Base-by-base conservation (phyloP, 2,888 invertebrate species). In the Eutolmus rufibarbis region DNA sequence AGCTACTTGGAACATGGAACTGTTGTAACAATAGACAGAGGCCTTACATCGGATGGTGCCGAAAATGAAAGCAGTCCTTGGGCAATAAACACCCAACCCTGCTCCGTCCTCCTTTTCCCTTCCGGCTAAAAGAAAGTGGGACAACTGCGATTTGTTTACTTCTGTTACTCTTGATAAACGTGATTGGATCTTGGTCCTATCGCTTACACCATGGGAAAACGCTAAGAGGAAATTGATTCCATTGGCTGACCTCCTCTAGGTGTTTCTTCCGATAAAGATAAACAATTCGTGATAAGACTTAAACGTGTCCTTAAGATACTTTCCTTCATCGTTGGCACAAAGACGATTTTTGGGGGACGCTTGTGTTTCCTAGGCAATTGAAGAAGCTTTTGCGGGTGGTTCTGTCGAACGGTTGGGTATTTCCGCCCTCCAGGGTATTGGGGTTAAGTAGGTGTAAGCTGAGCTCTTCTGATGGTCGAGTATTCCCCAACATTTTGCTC, bases 241-340 rank as follows among this genome's bases (percentile, higher is more conserved):
- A 28, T 28, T 66, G 66, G 66, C 12, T 66, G 66, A 66, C 66
- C 66, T 66, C 23, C 66, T 66, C 28, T 28, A 66, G 66, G 66
- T 66, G 66, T 66, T 66, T 66, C 23, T 66, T 23, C 28, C 66
- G 66, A 66, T 66, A 66, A 34, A 51, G 51, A 46, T 79, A 79
- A 79, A 79, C 51, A 79, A 51, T 28, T 51, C 43, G 78, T 43
- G 37, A 78, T 79, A 79, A 51, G 79, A 23, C 51, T 23, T 78
- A 43, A 78, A 79, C 31, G 79, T 51, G 79, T 79, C 79, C 79
- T 79, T 79, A 79, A 79, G 79, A 51, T 66, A 28, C 12, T 66
- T 66, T 19, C 19, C 66, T 12, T 28, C 28, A 19, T 28, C 23
- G 5, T 28, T 66, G 19, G 66, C 66, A 66, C n/a, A 66, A 66